Base-by-base conservation (phyloP, 2,888 invertebrate genomes). In the Cepaea hortensis region DNA sequence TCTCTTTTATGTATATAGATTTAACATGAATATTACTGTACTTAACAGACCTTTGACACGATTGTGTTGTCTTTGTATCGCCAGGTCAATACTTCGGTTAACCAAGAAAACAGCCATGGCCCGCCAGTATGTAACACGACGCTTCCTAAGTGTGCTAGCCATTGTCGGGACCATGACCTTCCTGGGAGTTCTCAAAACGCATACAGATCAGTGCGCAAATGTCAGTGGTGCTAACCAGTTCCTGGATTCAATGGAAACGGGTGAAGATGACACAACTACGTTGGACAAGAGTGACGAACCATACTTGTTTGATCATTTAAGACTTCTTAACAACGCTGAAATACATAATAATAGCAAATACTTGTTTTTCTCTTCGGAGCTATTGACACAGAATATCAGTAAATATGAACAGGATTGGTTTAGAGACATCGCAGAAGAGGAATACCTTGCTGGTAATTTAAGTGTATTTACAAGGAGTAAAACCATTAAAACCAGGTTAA, bases 361-460 rank as follows among this genome's bases (percentile, higher is more conserved):
- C 15, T 5, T 70, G 11, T 50, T 68, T 15, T 48, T 68, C 3
- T 11, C 48, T 0, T 5, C 3, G 11, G 18, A 70, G 11, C 0
- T 70, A 61, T n/a, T 76, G 35, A n/a, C n/a, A 13, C 61, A 65
- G 15, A 84, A 84, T 76, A 46, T 84, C 48, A 84, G 62, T 18
- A 75, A 76, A 84, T 7, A 6, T 62, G 48, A 11, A 6, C 5
- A 76, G 11, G 72, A 84, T 0, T 76, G 65, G 84, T 84, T 76
- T 65, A 3, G n/a, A 6, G 55, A 20, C 23, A 35, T 85, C 3
- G 35, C 65, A n/a, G 83, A 83, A 1, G 85, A 85, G 7, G 18
- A 20, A 13, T 61, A 85, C 61, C 72, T 85, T 3, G 3, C 46
- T 3, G 35, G 35, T 1, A 72, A 80, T 15, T 15, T 6, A 72